Base-by-base conservation (phyloP, 2,888 invertebrate species). In the Leptinotarsa rubiginosa region DNA sequence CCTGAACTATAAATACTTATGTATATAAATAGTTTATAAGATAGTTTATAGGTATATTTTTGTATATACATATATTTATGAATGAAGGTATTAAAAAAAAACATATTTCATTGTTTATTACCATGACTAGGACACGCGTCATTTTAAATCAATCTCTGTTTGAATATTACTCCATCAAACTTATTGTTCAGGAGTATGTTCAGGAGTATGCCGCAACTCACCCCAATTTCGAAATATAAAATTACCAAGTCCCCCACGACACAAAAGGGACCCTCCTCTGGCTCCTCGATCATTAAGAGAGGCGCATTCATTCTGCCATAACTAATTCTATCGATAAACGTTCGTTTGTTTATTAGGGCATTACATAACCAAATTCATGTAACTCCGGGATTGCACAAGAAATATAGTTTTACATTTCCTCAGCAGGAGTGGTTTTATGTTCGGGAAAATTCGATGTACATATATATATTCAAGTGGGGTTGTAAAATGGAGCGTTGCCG, bases 361-460 rank as follows among this genome's bases (percentile, higher is more conserved):
- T 79, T 79, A 79, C 74, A 73, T 75, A 77, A 56, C 75, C 56
- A 78, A 78, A 77, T 78, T 77, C 78, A 80, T 75, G 76, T 74
- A 70, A 72, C 74, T 73, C 76, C 73, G 73, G 76, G 72, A 78
- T 76, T 79, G 80, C 79, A 81, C 80, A 82, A 82, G 82, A 80
- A 81, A 81, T 81, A 79, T 77, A 79, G 80, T 81, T 80, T 78
- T 80, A 78, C 76, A 77, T 79, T 80, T 80, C 80, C 78, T 54
- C 18, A 64, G 65, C 56, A 47, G 69, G 69, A 74, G 74, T 69
- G 74, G 72, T 75, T 74, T 74, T 75, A 72, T 77, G 70, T 70
- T 66, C 76, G 66, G 56, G 54, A 70, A 76, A 65, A 76, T 76
- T 67, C 72, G 68, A 62, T 72, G 56, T 73, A 73, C n/a, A n/a